Evolutionary conservation across 1,140 invertebrate species (phyloP), one percentile per base, ranked within the genome.

Genomic region (Lasioglossum albipes): DNA sequence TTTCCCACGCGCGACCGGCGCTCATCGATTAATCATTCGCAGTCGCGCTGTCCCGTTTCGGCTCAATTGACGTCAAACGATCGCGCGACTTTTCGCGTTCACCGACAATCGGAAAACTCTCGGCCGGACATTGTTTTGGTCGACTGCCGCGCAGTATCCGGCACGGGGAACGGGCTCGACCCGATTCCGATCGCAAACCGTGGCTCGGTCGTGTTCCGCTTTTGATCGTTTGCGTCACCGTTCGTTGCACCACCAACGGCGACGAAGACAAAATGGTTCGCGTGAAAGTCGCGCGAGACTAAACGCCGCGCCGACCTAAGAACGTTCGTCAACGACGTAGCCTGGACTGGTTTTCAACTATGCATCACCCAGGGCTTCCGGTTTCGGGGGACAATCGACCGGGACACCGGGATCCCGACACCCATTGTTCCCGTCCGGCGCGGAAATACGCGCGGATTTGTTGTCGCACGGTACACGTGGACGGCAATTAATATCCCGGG

Each of bases 31-130:
- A 80, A 82, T 74, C 83, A 82, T 57, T 42, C 68, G 72, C 65
- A 36, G 71, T 80, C 75, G 54, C 62, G 82, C 84, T 77, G 78
- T 79, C 82, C 85, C 72, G 76, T 88, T 82, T 61, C 75, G 61
- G 41, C 31, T 20, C 73, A 27, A 64, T 72, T 85, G 84, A 85
- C 84, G 84, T 85, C 83, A 84, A 84, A 69, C 79, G 83, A 52
- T 41, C 45, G 65, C 65, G 76, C 68, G 72, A 67, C 27, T 75
- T 68, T 65, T 75, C 78, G n/a, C 61, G 69, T 67, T 67, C 71
- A 67, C 78, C 72, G 71, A 52, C 7, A 16, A 22, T 52, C 62
- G 74, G 67, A 67, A 67, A 79, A 82, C 41, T 27, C 41, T 13
- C 71, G 68, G 49, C n/a, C 57, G 68, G 82, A 71, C 66, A 84